Evolutionary conservation across 2,113 vertebrate species (phyloP).

Genomic region (Vanacampus margaritifer): DNA sequence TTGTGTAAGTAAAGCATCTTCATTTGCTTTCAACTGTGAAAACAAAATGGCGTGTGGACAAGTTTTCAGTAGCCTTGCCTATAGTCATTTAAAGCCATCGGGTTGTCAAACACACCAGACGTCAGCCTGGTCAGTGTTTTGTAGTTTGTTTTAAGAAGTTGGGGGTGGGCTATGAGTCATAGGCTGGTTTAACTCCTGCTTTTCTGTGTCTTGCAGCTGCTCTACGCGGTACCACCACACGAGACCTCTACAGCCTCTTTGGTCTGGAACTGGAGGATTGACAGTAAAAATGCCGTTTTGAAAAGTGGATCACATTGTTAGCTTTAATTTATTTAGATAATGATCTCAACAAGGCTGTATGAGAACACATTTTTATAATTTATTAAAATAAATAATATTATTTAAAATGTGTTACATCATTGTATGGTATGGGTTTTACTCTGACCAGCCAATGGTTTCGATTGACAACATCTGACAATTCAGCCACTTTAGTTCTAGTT

Average conservation of each 20-base stretch:
- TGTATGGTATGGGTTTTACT: neutral
- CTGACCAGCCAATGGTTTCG: neutral
- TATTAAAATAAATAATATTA: neutral
- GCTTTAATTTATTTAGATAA: neutral
- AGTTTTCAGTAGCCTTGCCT: too few species aligned
- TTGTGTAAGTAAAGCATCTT: too few species aligned
- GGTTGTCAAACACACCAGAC: too few species aligned
- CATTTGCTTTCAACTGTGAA: too few species aligned
- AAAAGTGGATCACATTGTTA: neutral
- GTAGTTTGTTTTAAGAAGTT: neutral
- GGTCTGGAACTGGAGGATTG: conserved; percentile 85
- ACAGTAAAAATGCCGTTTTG: conserved; percentile 12
- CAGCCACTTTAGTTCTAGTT: neutral
- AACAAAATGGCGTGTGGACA: too few species aligned
- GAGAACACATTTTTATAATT: neutral
- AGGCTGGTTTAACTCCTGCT: neutral
- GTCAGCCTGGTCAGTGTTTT: too few species aligned
- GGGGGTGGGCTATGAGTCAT: conserved; percentile 14
- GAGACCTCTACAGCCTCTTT: conserved; percentile 86
- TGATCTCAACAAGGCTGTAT: neutral
- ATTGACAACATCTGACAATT: neutral
- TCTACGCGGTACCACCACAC: conserved; percentile 86
- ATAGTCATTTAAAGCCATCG: too few species aligned
- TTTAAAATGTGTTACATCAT: neutral
- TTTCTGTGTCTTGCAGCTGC: conserved; percentile 71